A percentile compares a stretch with the other conserved stretches of the same genome.
These are phyloP conservation scores for Oncorhynchus tshawytscha DNA, from an alignment of 2,113 vertebrate genomes.

Conservation along the genomic window DNA sequence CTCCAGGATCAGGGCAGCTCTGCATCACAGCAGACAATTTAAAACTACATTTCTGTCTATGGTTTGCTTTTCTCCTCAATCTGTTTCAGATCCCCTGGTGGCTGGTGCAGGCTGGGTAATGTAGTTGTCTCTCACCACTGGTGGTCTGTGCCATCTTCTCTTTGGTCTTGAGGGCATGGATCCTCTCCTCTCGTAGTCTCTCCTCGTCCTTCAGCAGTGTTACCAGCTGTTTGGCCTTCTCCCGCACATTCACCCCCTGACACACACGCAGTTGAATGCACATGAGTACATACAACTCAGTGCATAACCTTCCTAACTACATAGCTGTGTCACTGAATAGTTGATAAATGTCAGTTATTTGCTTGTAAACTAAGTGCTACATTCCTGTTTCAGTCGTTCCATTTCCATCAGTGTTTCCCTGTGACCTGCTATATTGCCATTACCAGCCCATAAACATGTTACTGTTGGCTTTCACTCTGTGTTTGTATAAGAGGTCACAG, in stretches of 20 bases:
- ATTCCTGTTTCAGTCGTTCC: not conserved
- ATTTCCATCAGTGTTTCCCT: not conserved
- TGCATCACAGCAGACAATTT: no score
- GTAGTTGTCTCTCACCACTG: constrained; percentile 71
- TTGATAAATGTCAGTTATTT: not conserved
- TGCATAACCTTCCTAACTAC: not conserved
- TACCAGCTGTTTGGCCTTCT: constrained; percentile 92
- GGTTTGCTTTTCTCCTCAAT: not conserved
- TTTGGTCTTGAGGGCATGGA: constrained; percentile 93
- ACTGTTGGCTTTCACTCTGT: constrained; percentile 5
- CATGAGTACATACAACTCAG: not conserved
- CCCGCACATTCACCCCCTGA: constrained; percentile 87
- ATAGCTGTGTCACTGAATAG: not conserved
- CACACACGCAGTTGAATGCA: not conserved
- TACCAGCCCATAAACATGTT: constrained; percentile 17
- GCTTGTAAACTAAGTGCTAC: not conserved
- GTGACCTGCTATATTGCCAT: constrained; percentile 1
- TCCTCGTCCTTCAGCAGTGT: constrained; percentile 89
- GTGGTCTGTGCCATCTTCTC: constrained; percentile 92
- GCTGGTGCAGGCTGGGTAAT: not conserved
- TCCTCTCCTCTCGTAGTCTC: constrained; percentile 85
- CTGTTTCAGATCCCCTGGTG: not conserved
- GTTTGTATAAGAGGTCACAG: constrained; percentile 36
- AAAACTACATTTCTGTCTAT: not conserved
- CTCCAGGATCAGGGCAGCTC: no score